phyloP scores from a whole-genome alignment of 2,888 invertebrate species.

The Mythimna pallens region DNA sequence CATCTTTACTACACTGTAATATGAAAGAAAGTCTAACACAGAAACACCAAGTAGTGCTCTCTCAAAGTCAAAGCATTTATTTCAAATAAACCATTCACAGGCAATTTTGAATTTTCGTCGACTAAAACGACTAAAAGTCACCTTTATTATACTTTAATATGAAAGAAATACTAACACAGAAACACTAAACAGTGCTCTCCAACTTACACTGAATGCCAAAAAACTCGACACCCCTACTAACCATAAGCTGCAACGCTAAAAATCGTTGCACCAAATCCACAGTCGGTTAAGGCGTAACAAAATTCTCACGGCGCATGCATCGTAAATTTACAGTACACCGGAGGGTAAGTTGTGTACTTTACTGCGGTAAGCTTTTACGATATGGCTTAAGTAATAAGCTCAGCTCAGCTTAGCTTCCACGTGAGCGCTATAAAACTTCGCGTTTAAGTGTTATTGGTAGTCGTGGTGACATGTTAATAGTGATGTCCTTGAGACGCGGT shows the following conservation, averaged over 20 bases:
- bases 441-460: slow-evolving; percentile 64
- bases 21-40: background rate
- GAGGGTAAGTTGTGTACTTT: slow-evolving; percentile 88
- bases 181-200: background rate
- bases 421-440: slow-evolving; percentile 66
- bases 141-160: background rate
- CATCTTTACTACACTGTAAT: slow-evolving; percentile 65
- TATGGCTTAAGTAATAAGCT: slow-evolving; percentile 71
- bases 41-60: background rate
- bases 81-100: too few relatives aligned
- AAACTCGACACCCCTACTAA: slow-evolving; percentile 53
- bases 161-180: background rate
- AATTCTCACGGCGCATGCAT: slow-evolving; percentile 86
- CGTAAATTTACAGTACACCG: slow-evolving; percentile 86
- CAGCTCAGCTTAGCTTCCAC: slow-evolving; percentile 60
- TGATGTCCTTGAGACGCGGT: slow-evolving; percentile 54
- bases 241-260: slow-evolving; percentile 70
- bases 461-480: slow-evolving; percentile 61
- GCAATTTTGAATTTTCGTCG: too few relatives aligned
- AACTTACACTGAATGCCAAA: slow-evolving; percentile 24
- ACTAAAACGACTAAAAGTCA: background rate
- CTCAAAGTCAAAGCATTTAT: background rate
- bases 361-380: slow-evolving; percentile 85
- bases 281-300: slow-evolving; percentile 79
- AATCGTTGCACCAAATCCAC: slow-evolving; percentile 81